Evolutionary conservation across 1,140 invertebrate species (phyloP).

Genomic region (Ephestia elutella): DNA sequence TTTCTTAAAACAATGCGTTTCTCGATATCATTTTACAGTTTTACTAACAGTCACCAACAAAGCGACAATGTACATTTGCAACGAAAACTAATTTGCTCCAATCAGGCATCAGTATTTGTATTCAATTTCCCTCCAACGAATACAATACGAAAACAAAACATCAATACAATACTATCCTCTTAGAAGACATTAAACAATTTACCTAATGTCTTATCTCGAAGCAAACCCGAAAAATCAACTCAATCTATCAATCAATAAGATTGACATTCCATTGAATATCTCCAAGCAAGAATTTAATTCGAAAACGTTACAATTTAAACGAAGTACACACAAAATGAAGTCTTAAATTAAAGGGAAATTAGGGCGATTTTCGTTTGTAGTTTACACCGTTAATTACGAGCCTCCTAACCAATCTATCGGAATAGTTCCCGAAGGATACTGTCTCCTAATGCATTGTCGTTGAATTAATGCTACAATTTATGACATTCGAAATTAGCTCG

Average conservation of each 20-base stretch:
- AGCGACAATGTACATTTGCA: too few species aligned
- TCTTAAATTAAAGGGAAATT: background rate
- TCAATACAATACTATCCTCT: constrained; percentile 41
- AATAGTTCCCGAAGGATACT: constrained; percentile 60
- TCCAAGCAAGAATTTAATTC: background rate
- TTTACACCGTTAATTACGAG: constrained; percentile 25
- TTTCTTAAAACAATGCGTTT: too few species aligned
- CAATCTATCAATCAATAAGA: constrained; percentile 29
- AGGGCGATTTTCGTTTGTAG: constrained; percentile 7
- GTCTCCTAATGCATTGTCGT: constrained; percentile 65
- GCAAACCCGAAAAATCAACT: constrained; percentile 25
- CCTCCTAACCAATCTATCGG: constrained; percentile 47
- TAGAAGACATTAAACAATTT: constrained; percentile 61
- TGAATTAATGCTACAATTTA: constrained; percentile 71
- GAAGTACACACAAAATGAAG: background rate
- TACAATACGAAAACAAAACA: constrained; percentile 43
- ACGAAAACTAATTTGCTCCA: background rate
- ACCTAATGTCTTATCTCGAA: constrained; percentile 42
- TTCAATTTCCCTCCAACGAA: background rate
- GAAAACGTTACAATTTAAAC: background rate
- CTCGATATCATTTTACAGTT: too few species aligned
- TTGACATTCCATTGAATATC: constrained; percentile 41
- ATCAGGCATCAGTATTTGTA: background rate
- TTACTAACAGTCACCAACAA: too few species aligned
- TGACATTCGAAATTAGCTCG: constrained; percentile 59